Base-by-base conservation (phyloP, 2,888 invertebrate genomes). In the Philaethria dido region DNA sequence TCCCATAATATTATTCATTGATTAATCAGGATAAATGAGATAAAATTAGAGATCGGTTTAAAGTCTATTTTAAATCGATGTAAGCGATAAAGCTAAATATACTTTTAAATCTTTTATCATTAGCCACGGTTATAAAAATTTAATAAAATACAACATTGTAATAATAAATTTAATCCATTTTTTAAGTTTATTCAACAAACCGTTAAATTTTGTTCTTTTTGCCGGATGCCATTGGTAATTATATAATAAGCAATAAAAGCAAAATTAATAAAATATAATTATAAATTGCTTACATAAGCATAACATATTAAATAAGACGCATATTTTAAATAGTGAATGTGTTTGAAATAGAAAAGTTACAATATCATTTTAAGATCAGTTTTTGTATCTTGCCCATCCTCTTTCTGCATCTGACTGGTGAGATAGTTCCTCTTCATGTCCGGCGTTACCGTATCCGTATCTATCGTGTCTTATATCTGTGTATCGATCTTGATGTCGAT, bases 371-470 rank as follows among this genome's bases (percentile, higher is more conserved):
- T 29, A 11, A 0, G 14, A 11, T 64, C 33, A 57, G 18, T 54
- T 36, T 14, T 57, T 57, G 39, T 64, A 48, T 48, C 18, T 25
- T 3, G 48, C 14, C 64, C 48, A 57, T 6, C 39, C 48, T 57
- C 18, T 39, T 5, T 64, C 64, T n/a, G 57, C 57, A 5, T 57
- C 22, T 9, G 48, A 18, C 5, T 33, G 36, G 14, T 55, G 47
- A 33, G 9, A 3, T 2, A 14, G 22, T 39, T 47, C 57, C 14
- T 47, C 57, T 22, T 5, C 44, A 25, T 44, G 5, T 29, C 18
- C 42, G 18, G 9, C 29, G 14, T 45, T 8, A n/a, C n/a, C 22
- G 22, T 52, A n/a, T 18, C 18, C n/a, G n/a, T n/a, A n/a, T n/a
- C n/a, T n/a, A n/a, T n/a, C n/a, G n/a, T n/a, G n/a, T n/a, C n/a